Percentiles rank a stretch among this genome's conserved stretches.
These are phyloP conservation scores for Patella depressa DNA, from an alignment of 2,888 invertebrate genomes.

Conservation along the genomic window DNA sequence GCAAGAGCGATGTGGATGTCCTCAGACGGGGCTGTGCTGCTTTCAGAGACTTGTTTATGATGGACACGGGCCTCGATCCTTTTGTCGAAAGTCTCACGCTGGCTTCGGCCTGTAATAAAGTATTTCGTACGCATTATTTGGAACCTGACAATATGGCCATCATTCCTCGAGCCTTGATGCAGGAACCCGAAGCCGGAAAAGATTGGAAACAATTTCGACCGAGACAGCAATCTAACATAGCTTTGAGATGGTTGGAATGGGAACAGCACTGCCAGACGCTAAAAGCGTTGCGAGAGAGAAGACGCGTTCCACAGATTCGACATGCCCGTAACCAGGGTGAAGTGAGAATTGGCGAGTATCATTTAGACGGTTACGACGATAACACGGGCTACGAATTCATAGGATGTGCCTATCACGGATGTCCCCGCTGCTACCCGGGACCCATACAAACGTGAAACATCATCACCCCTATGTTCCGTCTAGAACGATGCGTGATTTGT, in stretches of 20 bases:
- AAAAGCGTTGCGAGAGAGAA: no score
- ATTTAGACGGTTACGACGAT: no score
- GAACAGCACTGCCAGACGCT: background rate
- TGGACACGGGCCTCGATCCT: background rate
- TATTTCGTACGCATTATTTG: background rate
- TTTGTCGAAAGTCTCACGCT: background rate
- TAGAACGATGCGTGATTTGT: background rate
- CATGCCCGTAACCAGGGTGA: no score
- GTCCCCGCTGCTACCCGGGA: background rate
- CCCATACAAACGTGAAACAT: background rate
- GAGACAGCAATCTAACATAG: background rate
- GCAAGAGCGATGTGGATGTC: no score
- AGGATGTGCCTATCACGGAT: background rate
- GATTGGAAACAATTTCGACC: background rate
- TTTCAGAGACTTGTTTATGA: background rate
- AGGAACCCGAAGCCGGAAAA: no score
- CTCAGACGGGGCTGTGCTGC: no score
- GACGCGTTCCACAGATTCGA: no score
- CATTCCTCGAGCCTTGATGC: no score
- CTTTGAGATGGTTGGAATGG: background rate
- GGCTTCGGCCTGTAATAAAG: background rate
- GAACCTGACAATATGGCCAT: no score
- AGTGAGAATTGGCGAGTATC: no score
- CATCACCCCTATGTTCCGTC: background rate
- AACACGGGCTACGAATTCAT: no score